Conservation (phyloP, 2,113 vertebrate genomes). For the Seriola aureovittata region DNA sequence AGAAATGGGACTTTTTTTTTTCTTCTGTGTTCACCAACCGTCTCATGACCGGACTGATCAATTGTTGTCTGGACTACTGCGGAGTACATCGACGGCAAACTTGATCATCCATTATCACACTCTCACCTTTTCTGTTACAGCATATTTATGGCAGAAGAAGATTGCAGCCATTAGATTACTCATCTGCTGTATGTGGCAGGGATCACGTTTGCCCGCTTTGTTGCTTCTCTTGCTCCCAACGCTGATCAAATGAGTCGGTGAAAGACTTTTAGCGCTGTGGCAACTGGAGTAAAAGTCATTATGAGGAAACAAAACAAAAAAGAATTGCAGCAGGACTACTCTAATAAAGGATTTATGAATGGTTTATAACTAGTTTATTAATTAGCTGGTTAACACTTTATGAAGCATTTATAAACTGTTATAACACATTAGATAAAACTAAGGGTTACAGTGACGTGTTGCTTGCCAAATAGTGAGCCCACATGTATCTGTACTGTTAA, state of each 20-base stretch:
- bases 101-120: conserved; percentile 1
- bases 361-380: too few species aligned
- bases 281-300: not conserved
- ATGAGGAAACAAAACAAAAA: not conserved
- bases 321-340: not conserved
- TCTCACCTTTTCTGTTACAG: not conserved
- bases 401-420: too few species aligned
- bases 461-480: too few species aligned
- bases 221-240: not conserved
- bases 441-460: too few species aligned
- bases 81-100: not conserved
- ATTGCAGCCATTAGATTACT: not conserved
- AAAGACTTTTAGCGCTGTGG: not conserved
- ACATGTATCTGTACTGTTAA: too few species aligned
- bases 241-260: not conserved
- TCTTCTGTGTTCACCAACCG: too few species aligned
- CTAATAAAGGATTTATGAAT: too few species aligned
- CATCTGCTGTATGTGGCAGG: not conserved
- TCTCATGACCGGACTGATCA: not conserved
- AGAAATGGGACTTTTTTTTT: conserved; percentile 6
- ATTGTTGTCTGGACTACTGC: conserved; percentile 12
- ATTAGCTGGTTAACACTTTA: too few species aligned
- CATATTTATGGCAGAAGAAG: not conserved
- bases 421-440: too few species aligned
- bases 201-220: not conserved